Evolutionary conservation across 2,113 vertebrate genomes (phyloP).

Genomic region (Ammodytes dubius): DNA sequence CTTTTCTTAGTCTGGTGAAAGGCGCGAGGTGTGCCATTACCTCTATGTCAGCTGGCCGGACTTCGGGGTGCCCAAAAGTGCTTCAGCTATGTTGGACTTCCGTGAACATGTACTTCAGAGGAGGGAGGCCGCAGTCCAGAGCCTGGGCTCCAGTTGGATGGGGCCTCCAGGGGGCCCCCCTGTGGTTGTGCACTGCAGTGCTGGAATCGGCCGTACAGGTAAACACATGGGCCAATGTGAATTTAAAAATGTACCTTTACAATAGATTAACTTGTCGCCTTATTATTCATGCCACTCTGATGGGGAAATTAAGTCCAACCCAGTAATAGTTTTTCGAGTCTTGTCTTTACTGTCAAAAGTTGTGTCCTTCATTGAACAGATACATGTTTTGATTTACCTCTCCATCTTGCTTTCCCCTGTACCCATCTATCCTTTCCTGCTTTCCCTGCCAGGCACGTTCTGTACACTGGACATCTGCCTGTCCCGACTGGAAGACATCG

Average conservation of each 20-base stretch:
- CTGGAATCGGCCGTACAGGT: slow-evolving; percentile 88
- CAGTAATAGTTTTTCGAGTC: background rate
- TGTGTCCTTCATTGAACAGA: background rate
- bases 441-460: slow-evolving; percentile 80
- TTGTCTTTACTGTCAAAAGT: background rate
- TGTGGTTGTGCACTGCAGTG: slow-evolving; percentile 87
- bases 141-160: slow-evolving; percentile 80
- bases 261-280: background rate
- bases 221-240: background rate
- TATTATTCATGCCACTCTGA: background rate
- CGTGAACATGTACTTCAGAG: slow-evolving; percentile 82
- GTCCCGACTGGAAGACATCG: slow-evolving; percentile 85
- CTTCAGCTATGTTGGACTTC: slow-evolving; percentile 88
- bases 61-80: slow-evolving; percentile 87
- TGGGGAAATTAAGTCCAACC: background rate
- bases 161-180: slow-evolving; percentile 84
- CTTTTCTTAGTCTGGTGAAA: slow-evolving; percentile 81
- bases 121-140: slow-evolving; percentile 77
- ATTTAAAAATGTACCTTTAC: background rate
- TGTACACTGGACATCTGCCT: slow-evolving; percentile 89
- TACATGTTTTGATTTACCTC: background rate
- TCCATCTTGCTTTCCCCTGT: slow-evolving; percentile 57
- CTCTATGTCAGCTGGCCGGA: slow-evolving; percentile 89
- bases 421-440: slow-evolving; percentile 64
- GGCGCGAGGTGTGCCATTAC: slow-evolving; percentile 84